Percentiles rank a stretch among this genome's conserved stretches.
phyloP scores from a whole-genome alignment of 2,797 vertebrate genomes.

The Parauchenoglanis ngamensis region DNA sequence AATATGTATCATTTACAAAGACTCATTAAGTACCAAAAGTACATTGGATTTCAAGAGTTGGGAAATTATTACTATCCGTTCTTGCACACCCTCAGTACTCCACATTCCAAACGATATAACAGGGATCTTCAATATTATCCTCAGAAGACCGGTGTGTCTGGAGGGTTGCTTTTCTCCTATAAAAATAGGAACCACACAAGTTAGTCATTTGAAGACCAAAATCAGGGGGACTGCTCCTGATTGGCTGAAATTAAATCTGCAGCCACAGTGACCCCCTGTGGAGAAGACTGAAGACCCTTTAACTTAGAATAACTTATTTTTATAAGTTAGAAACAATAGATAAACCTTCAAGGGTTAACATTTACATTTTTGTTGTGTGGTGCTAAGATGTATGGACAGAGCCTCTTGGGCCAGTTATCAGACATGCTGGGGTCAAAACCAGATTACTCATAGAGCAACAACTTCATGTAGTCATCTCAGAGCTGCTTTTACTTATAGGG shows the following conservation, averaged over 20 bases:
- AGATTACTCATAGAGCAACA: background rate
- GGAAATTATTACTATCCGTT: background rate
- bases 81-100: background rate
- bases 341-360: background rate
- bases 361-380: background rate
- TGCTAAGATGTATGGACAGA: background rate
- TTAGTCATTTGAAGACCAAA: background rate
- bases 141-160: background rate
- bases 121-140: background rate
- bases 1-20: background rate
- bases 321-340: background rate
- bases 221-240: background rate
- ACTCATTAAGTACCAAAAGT: background rate
- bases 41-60: background rate
- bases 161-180: background rate
- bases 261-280: constrained; percentile 22
- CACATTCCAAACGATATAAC: background rate
- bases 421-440: background rate
- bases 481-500: background rate
- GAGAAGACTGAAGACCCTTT: background rate
- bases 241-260: background rate
- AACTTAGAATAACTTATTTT: background rate
- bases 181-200: background rate
- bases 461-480: background rate
- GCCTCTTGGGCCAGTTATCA: background rate